These are phyloP conservation scores for Epinephelus coioides DNA, from an alignment of 2,797 vertebrate genomes.

Conservation along the genomic window DNA sequence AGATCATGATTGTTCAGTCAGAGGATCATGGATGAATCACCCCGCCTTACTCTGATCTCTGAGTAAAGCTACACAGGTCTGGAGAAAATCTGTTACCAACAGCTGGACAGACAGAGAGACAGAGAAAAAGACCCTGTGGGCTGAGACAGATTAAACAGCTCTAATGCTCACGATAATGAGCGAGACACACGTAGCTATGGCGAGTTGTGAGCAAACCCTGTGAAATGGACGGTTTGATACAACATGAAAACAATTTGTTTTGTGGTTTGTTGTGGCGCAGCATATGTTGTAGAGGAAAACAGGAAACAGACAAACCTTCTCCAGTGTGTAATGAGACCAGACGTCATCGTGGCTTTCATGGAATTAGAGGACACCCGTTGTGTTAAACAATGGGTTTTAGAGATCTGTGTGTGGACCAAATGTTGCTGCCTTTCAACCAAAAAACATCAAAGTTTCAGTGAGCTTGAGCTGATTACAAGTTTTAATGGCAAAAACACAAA, in stretches of 20 bases:
- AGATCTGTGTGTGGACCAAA: slow-evolving; percentile 21
- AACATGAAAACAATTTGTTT: slow-evolving; percentile 11
- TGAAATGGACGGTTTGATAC: slow-evolving; percentile 9
- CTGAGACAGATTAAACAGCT: slow-evolving; percentile 23
- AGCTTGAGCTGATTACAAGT: slow-evolving; percentile 19
- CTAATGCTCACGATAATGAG: neutral
- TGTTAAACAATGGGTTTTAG: neutral
- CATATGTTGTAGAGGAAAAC: slow-evolving; percentile 18
- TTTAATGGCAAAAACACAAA: slow-evolving; percentile 30
- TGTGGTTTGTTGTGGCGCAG: neutral
- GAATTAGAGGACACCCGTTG: slow-evolving; percentile 10
- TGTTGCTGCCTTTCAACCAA: slow-evolving; percentile 9
- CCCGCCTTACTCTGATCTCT: neutral
- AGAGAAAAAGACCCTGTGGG: neutral
- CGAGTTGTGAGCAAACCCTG: neutral
- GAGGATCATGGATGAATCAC: too few relatives aligned
- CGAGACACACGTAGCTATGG: neutral
- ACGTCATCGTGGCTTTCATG: neutral
- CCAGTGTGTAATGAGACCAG: slow-evolving; percentile 13
- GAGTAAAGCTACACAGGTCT: neutral
- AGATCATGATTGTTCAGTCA: too few relatives aligned
- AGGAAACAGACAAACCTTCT: slow-evolving; percentile 18
- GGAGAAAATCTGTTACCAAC: neutral
- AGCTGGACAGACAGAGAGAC: slow-evolving; percentile 5
- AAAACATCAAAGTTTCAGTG: slow-evolving; percentile 5